Percentiles rank a stretch among this genome's conserved stretches.
These are phyloP conservation scores for Ophiothrix spiculata DNA, from an alignment of 35 echinoderm and acorn worm species.

Conservation along the genomic window DNA sequence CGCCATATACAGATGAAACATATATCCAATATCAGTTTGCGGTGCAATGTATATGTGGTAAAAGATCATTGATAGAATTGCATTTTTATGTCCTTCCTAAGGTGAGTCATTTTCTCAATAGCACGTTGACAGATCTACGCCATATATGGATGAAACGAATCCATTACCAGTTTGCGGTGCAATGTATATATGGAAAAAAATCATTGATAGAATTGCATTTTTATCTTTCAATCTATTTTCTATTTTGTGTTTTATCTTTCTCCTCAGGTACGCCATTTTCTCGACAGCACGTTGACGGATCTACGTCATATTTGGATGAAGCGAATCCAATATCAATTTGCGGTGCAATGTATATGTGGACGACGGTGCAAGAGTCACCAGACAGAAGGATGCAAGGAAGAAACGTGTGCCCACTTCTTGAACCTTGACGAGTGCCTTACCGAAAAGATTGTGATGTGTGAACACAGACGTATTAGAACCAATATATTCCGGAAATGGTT, in stretches of 20 bases:
- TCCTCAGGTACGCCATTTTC: conserved; percentile 56
- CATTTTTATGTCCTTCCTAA: no score
- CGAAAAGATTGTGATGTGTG: conserved; percentile 59
- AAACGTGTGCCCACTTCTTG: conserved; percentile 56
- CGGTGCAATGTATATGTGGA: conserved; percentile 50
- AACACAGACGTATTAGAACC: conserved; percentile 58
- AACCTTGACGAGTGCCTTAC: conserved; percentile 68
- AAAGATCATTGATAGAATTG: no score
- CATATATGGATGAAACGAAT: conserved; percentile 70
- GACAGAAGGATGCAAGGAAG: conserved; percentile 32
- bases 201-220: no score
- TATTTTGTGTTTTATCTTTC: not conserved
- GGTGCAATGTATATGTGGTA: no score
- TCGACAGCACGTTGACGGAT: conserved; percentile 52
- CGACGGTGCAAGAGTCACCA: conserved; percentile 25
- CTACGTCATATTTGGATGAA: conserved; percentile 76
- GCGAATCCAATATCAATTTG: conserved; percentile 47
- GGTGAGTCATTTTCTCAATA: conserved; percentile 61
- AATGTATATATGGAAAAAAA: no score
- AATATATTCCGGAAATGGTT: conserved; percentile 76
- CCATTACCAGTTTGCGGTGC: conserved; percentile 38
- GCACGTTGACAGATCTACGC: conserved; percentile 54
- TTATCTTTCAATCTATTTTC: no score
- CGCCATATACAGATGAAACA: no score
- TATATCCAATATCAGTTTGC: no score